These are phyloP conservation scores for Agriopis marginaria DNA, from an alignment of 2,888 invertebrate genomes.

Conservation along the genomic window DNA sequence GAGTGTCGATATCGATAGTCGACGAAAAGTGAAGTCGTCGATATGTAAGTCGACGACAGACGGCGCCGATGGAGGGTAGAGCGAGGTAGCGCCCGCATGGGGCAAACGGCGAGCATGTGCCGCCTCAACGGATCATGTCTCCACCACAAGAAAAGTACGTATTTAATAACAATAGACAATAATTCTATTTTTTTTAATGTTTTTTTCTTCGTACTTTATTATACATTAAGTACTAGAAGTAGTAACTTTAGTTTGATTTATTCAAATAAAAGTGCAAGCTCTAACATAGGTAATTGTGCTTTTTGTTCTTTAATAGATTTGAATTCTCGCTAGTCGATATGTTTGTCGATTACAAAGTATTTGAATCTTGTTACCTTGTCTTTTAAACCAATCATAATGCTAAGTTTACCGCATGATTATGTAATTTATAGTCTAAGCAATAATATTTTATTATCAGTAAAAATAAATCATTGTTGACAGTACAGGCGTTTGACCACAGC, in stretches of 20 bases:
- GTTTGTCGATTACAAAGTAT: too few species aligned
- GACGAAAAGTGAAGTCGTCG: slow-evolving; percentile 35
- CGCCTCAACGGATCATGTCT: slow-evolving; percentile 91
- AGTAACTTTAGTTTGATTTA: not conserved
- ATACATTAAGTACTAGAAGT: not conserved
- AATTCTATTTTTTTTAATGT: too few species aligned
- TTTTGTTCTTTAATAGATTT: not conserved
- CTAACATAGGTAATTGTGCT: not conserved
- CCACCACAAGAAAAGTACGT: slow-evolving; percentile 92
- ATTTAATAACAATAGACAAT: slow-evolving; percentile 44
- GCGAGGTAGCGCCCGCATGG: slow-evolving; percentile 88
- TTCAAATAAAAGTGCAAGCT: not conserved
- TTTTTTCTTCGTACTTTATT: not conserved
- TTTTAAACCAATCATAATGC: too few species aligned
- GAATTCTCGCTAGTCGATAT: not conserved
- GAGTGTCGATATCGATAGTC: slow-evolving; percentile 33
- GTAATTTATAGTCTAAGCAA: too few species aligned
- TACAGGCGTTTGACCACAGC: too few species aligned
- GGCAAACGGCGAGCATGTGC: slow-evolving; percentile 93
- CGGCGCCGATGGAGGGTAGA: slow-evolving; percentile 73
- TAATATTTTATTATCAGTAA: too few species aligned
- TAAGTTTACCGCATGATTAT: too few species aligned
- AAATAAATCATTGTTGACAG: too few species aligned
- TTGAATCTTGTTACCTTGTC: too few species aligned
- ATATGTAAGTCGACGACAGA: slow-evolving; percentile 63